phyloP scores from a whole-genome alignment of 2,113 vertebrate species.

The Grammomys dolichurus region DNA sequence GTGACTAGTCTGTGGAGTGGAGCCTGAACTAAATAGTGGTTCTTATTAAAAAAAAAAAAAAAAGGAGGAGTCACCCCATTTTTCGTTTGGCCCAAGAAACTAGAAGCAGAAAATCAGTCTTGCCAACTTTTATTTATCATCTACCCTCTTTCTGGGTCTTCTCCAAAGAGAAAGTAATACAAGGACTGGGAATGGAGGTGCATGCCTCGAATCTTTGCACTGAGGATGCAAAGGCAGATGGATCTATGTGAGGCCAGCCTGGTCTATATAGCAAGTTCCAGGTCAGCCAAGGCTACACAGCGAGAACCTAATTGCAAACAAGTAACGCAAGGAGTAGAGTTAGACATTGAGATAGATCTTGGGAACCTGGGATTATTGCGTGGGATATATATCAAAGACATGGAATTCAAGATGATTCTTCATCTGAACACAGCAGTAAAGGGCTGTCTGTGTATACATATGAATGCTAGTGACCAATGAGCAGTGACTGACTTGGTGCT shows the following conservation, averaged over 20 bases:
- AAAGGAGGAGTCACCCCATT: conserved; percentile 63
- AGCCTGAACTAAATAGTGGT: conserved; percentile 32
- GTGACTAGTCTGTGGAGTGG: neutral
- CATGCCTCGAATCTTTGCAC: neutral
- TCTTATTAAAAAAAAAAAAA: conserved; percentile 27
- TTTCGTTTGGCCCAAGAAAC: conserved; percentile 47
- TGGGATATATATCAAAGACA: neutral
- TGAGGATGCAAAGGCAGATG: neutral
- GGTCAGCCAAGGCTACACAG: too few relatives aligned
- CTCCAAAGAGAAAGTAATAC: neutral
- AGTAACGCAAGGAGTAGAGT: neutral
- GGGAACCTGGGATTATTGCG: neutral
- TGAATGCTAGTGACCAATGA: neutral
- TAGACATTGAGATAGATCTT: neutral
- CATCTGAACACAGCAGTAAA: neutral
- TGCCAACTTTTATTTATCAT: conserved; percentile 29
- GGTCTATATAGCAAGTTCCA: neutral
- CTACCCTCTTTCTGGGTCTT: conserved; percentile 33
- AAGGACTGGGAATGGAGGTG: too few relatives aligned
- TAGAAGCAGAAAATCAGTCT: conserved; percentile 57
- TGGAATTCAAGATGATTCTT: neutral
- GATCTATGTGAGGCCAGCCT: neutral
- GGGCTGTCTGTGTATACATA: neutral
- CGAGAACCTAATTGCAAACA: neutral
- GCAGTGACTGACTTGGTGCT: neutral